Percentiles rank a stretch among this genome's conserved stretches.
These are phyloP conservation scores for Heliothis peltigera DNA, from an alignment of 2,888 invertebrate genomes.

Conservation along the genomic window DNA sequence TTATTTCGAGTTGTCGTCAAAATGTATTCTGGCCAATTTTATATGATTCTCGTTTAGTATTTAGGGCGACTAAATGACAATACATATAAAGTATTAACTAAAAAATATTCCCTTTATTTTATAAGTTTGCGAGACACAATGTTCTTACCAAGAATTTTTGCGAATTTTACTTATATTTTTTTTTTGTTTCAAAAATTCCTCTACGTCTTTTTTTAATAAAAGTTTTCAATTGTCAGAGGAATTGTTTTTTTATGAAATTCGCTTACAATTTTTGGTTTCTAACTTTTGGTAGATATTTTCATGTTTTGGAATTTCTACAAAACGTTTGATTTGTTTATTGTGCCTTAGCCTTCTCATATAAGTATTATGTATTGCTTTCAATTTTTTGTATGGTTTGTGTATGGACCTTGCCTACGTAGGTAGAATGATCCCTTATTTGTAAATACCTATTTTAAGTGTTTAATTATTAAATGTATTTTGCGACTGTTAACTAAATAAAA, in stretches of 20 bases:
- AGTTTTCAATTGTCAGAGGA: constrained; percentile 72
- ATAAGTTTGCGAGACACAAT: constrained; percentile 75
- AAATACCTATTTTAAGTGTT: constrained; percentile 88
- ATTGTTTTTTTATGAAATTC: constrained; percentile 65
- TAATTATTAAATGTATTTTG: constrained; percentile 84
- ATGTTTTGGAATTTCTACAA: constrained; percentile 62
- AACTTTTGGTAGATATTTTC: constrained; percentile 64
- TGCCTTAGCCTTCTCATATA: constrained; percentile 70
- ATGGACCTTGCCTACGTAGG: constrained; percentile 89
- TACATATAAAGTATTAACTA: constrained; percentile 85
- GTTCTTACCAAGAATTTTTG: constrained; percentile 59
- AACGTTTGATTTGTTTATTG: constrained; percentile 56
- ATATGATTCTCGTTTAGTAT: constrained; percentile 89
- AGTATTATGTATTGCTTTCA: constrained; percentile 81
- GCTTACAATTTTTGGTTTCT: constrained; percentile 59
- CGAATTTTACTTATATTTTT: constrained; percentile 62
- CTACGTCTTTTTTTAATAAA: constrained; percentile 77
- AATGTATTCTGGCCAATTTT: constrained; percentile 68
- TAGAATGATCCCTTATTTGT: constrained; percentile 86
- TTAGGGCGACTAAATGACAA: constrained; percentile 90
- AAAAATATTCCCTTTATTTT: constrained; percentile 83
- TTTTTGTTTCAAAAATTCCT: constrained; percentile 56
- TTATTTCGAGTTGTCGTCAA: constrained; percentile 48
- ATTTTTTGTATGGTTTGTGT: constrained; percentile 86
- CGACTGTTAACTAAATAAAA: constrained; percentile 89